These are phyloP conservation scores for Crotalus helleri DNA, from an alignment of 2,113 vertebrate species.

Conservation along the genomic window DNA sequence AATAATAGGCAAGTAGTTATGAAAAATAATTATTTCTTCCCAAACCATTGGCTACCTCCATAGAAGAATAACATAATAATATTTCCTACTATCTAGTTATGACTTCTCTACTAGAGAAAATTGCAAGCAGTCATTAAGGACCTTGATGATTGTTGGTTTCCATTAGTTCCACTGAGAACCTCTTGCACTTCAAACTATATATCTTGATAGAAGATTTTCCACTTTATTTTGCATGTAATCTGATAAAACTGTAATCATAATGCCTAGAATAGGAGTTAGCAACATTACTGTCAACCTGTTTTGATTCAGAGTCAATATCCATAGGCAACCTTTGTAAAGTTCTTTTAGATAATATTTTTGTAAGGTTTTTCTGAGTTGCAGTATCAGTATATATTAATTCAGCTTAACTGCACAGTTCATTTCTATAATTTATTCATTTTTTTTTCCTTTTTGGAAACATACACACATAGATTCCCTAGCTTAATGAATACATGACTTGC, in stretches of 20 bases:
- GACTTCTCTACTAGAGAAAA: not conserved
- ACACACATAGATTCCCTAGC: conserved; percentile 29
- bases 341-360: not conserved
- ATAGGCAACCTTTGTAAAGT: not conserved
- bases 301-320: not conserved
- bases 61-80: not conserved
- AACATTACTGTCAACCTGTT: not conserved
- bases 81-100: not conserved
- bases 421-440: conserved; percentile 54
- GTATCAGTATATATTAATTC: not conserved
- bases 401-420: fast-evolving
- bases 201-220: not conserved
- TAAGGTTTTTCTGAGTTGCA: fast-evolving
- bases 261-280: not conserved
- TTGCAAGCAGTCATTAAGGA: not conserved
- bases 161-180: not conserved
- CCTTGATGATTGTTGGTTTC: not conserved
- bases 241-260: not conserved
- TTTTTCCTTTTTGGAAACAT: conserved; percentile 59
- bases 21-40: not conserved
- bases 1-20: not conserved
- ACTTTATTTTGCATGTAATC: not conserved
- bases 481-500: conserved; percentile 54
- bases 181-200: not conserved
- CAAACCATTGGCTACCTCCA: not conserved